These are phyloP conservation scores for Hoplodrina blanda DNA, from an alignment of 2,888 invertebrate genomes.

Conservation along the genomic window DNA sequence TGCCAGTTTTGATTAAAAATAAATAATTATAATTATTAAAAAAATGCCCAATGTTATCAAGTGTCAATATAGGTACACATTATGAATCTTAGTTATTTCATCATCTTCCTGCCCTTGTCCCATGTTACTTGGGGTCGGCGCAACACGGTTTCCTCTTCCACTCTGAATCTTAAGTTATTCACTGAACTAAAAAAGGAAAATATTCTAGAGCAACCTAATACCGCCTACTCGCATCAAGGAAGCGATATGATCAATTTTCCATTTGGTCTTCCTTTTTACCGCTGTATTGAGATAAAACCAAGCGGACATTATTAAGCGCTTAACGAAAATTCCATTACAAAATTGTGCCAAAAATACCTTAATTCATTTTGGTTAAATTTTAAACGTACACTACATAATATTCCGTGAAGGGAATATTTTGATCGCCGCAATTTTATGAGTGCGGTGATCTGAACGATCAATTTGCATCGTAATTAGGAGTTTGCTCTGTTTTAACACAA, in stretches of 20 bases:
- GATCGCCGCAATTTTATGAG: slow-evolving; percentile 79
- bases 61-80: too few species aligned
- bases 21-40: too few species aligned
- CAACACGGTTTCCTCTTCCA: too few species aligned
- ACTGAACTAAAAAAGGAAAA: too few species aligned
- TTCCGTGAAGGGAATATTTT: slow-evolving; percentile 67
- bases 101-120: too few species aligned
- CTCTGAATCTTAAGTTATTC: too few species aligned
- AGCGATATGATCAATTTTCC: background rate
- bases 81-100: too few species aligned
- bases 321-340: slow-evolving; percentile 48
- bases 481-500: slow-evolving; percentile 84
- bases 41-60: too few species aligned
- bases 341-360: slow-evolving; percentile 57
- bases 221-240: too few species aligned
- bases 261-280: background rate
- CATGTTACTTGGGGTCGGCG: too few species aligned
- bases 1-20: too few species aligned
- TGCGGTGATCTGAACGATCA: slow-evolving; percentile 83
- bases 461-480: slow-evolving; percentile 88
- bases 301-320: slow-evolving; percentile 35
- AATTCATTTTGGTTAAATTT: slow-evolving; percentile 58
- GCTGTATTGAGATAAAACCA: slow-evolving; percentile 5
- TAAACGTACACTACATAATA: slow-evolving; percentile 54
- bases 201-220: too few species aligned